Evolutionary conservation across 1,140 invertebrate species (phyloP).

Genomic region (Melipona quadrifasciata): DNA sequence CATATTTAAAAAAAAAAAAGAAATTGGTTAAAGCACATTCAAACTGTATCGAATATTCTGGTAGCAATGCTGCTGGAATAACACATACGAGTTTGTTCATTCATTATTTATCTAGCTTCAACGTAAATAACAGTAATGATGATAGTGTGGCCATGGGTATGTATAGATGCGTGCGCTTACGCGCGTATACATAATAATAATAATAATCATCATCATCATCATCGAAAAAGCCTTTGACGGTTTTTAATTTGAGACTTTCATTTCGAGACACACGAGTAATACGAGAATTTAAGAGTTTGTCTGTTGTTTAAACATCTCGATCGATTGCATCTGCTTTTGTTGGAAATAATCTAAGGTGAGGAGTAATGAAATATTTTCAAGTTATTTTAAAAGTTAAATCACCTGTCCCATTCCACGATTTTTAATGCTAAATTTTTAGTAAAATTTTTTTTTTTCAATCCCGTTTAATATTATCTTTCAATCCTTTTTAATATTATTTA

Average conservation of each 20-base stretch:
- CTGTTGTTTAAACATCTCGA: not conserved
- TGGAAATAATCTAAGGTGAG: not conserved
- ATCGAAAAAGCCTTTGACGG: not conserved
- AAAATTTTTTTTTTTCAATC: too few species aligned
- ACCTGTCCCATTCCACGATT: too few species aligned
- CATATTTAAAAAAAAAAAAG: constrained; percentile 42
- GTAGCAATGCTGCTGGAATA: not conserved
- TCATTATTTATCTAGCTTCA: constrained; percentile 23
- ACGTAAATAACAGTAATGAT: constrained; percentile 81
- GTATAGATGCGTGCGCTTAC: constrained; percentile 60
- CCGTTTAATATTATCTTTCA: too few species aligned
- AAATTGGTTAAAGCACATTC: constrained; percentile 67
- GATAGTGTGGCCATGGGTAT: constrained; percentile 82
- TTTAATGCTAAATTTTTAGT: too few species aligned
- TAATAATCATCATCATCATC: too few species aligned
- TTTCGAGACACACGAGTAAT: not conserved
- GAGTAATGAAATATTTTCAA: not conserved
- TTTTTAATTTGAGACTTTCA: not conserved
- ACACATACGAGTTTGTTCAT: not conserved
- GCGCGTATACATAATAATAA: not conserved
- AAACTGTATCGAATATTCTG: constrained; percentile 78
- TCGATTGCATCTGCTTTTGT: not conserved
- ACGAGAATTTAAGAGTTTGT: not conserved
- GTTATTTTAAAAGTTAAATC: too few species aligned
- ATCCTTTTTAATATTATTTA: too few species aligned